Evolutionary conservation across 2,797 vertebrate genomes (phyloP).

Genomic region (Rhinella marina): DNA sequence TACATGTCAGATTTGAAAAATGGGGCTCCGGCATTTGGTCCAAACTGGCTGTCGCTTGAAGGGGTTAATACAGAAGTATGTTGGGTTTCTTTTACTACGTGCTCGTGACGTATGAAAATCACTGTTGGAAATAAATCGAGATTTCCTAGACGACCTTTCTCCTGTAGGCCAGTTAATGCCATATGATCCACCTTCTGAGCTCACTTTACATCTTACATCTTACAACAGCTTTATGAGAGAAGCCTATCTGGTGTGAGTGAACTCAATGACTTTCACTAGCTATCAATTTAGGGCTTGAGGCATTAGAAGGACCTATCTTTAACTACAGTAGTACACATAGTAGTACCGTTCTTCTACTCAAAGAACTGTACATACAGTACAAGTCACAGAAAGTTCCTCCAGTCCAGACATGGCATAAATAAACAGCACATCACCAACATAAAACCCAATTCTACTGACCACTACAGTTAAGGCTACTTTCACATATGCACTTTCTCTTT

Average conservation of each 20-base stretch:
- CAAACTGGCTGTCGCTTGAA: too few relatives aligned
- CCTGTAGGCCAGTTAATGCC: neutral
- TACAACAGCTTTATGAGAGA: neutral
- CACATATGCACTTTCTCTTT: too few relatives aligned
- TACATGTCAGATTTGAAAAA: too few relatives aligned
- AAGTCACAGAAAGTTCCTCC: neutral
- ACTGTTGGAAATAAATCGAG: neutral
- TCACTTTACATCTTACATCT: neutral
- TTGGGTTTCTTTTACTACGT: neutral
- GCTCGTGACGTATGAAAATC: neutral
- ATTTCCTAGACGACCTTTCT: conserved; percentile 1
- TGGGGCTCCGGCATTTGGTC: too few relatives aligned
- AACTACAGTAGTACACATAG: neutral
- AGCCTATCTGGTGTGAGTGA: neutral
- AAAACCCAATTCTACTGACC: neutral
- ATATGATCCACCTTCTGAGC: neutral
- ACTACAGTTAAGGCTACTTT: too few relatives aligned
- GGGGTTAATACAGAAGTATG: neutral
- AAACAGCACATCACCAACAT: neutral
- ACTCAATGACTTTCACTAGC: neutral
- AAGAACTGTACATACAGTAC: neutral
- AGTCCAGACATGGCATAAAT: neutral
- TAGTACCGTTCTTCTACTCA: neutral
- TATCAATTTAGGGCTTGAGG: neutral
- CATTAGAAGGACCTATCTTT: neutral